Percentiles rank a stretch among this genome's conserved stretches.
Conservation (phyloP, 1,140 invertebrate genomes). For the Euwallacea similis region DNA sequence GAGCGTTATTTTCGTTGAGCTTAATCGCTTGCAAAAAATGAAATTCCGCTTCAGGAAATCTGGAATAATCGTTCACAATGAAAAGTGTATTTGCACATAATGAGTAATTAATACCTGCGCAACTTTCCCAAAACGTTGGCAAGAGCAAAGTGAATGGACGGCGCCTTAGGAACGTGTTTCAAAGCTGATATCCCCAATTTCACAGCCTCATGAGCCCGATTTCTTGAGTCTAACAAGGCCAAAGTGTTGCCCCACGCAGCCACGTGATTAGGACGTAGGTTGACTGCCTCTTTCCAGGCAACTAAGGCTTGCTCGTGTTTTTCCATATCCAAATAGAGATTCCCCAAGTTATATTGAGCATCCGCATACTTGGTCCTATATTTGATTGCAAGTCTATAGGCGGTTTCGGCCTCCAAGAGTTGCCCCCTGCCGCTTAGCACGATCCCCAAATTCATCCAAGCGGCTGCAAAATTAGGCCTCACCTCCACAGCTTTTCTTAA, state of each 20-base stretch:
- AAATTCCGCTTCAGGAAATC: conserved; percentile 67
- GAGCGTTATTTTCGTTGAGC: conserved; percentile 66
- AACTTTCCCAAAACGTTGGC: conserved; percentile 88
- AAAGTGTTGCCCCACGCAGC: conserved; percentile 92
- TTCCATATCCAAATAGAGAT: conserved; percentile 69
- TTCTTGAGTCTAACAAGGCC: conserved; percentile 82
- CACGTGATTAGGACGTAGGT: conserved; percentile 73
- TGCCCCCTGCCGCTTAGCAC: conserved; percentile 77
- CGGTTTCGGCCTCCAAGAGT: conserved; percentile 71
- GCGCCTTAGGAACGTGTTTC: conserved; percentile 67
- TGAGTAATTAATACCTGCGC: conserved; percentile 62
- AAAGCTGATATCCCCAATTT: conserved; percentile 70
- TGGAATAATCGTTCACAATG: background rate
- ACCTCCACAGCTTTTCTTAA: conserved; percentile 69
- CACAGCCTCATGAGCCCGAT: conserved; percentile 69
- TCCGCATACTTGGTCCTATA: conserved; percentile 84
- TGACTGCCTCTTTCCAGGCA: conserved; percentile 81
- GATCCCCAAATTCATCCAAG: conserved; percentile 98
- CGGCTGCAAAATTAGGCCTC: conserved; percentile 87
- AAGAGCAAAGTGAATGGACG: conserved; percentile 80
- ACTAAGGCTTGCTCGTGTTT: conserved; percentile 59
- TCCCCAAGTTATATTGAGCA: conserved; percentile 93
- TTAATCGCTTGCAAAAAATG: conserved; percentile 78
- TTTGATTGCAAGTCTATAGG: conserved; percentile 77
- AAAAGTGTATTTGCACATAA: background rate